Percentiles rank a stretch among this genome's conserved stretches.
phyloP scores from a whole-genome alignment of 1,140 invertebrate genomes.

The Thrips palmi region DNA sequence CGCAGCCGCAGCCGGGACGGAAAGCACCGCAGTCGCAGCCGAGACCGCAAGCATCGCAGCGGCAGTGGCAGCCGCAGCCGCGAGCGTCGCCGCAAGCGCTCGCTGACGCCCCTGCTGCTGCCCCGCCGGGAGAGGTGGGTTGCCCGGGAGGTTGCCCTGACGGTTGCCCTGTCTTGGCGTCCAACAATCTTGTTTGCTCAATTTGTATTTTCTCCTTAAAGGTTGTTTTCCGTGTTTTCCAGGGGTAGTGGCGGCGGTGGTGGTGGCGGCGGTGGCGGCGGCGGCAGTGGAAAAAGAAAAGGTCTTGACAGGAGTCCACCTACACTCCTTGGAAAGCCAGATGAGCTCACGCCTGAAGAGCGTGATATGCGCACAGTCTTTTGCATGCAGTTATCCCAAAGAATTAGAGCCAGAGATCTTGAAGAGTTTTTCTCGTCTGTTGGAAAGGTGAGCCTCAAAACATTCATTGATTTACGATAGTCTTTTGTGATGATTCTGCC shows the following conservation, averaged over 20 bases:
- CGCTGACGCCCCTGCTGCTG: conserved; percentile 27
- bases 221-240: too few relatives aligned
- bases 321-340: conserved; percentile 14
- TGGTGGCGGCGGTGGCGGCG: too few relatives aligned
- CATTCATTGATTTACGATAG: background rate
- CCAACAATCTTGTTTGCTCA: too few relatives aligned
- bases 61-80: conserved; percentile 14
- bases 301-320: background rate
- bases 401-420: conserved; percentile 85
- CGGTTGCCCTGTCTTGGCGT: conserved; percentile 15
- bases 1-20: conserved; percentile 20
- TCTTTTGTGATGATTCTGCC: conserved; percentile 1
- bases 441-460: conserved; percentile 56
- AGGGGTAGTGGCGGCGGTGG: too few relatives aligned
- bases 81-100: conserved; percentile 22
- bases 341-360: conserved; percentile 90
- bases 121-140: too few relatives aligned
- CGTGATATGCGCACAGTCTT: conserved; percentile 95
- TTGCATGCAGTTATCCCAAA: conserved; percentile 89
- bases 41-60: conserved; percentile 18
- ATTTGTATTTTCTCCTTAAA: too few relatives aligned
- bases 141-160: too few relatives aligned
- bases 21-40: conserved; percentile 22
- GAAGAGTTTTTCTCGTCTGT: conserved; percentile 99
- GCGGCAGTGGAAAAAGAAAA: too few relatives aligned